Evolutionary conservation across 2,888 invertebrate species (phyloP).

Genomic region (Hypselothyrea guttata): DNA sequence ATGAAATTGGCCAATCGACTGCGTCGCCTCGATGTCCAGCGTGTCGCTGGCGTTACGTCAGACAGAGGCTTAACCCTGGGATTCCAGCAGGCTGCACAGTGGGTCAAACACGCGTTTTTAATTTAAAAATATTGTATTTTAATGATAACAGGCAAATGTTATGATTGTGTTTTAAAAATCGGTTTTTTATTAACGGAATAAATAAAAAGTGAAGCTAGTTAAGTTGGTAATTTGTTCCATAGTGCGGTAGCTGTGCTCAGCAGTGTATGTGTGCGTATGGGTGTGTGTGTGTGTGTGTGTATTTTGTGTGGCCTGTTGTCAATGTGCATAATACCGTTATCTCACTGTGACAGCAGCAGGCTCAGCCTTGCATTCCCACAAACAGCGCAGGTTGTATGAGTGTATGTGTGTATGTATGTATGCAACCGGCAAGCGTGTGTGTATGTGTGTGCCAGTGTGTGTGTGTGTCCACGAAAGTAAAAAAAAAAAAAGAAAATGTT

Average conservation of each 20-base stretch:
- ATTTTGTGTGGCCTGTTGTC: constrained; percentile 52
- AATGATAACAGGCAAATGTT: too few species aligned
- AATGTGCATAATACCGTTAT: constrained; percentile 74
- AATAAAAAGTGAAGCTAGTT: too few species aligned
- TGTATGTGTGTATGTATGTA: neutral
- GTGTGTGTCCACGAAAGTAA: constrained; percentile 10
- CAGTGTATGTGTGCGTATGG: neutral
- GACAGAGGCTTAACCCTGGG: constrained; percentile 29
- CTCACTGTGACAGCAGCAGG: constrained; percentile 59
- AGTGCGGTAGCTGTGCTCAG: too few species aligned
- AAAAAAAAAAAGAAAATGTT: constrained; percentile 6
- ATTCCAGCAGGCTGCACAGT: neutral
- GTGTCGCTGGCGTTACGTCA: too few species aligned
- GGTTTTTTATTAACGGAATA: too few species aligned
- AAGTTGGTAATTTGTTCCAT: too few species aligned
- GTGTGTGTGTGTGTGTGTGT: neutral
- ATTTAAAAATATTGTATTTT: too few species aligned
- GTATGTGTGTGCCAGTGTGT: constrained; percentile 3
- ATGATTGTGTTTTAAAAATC: too few species aligned
- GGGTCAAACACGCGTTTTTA: too few species aligned
- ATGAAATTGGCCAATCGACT: constrained; percentile 65
- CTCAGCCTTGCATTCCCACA: constrained; percentile 24
- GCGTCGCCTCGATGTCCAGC: constrained; percentile 7
- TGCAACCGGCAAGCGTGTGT: constrained; percentile 3
- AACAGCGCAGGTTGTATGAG: neutral